phyloP scores from a whole-genome alignment of 2,113 vertebrate species.

The Bombycilla garrulus region DNA sequence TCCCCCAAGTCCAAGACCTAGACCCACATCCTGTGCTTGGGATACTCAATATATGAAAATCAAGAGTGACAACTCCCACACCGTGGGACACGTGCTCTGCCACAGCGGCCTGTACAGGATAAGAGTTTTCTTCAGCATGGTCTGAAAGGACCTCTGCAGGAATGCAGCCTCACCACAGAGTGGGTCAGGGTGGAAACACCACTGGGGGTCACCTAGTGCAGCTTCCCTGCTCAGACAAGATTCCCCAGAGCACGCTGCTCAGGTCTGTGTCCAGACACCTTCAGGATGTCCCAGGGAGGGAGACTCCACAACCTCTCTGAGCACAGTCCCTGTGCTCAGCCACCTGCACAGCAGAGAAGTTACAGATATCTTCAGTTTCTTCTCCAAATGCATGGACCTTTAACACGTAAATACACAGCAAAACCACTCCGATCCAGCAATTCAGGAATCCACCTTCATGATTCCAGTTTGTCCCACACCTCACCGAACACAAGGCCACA shows the following conservation, averaged over 20 bases:
- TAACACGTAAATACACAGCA: not conserved
- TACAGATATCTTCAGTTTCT: not conserved
- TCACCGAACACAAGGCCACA: not conserved
- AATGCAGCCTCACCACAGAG: not conserved
- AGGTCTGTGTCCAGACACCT: too few species aligned
- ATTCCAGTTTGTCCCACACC: not conserved
- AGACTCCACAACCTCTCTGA: not conserved
- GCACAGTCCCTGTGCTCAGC: not conserved
- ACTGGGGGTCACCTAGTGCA: not conserved
- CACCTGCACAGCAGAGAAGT: not conserved
- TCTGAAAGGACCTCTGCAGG: not conserved
- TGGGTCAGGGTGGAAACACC: not conserved
- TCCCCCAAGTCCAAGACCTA: not conserved
- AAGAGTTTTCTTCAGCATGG: not conserved
- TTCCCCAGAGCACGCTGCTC: not conserved
- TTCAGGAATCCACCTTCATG: not conserved
- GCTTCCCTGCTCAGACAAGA: not conserved
- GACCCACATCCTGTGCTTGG: not conserved
- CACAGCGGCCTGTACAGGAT: not conserved
- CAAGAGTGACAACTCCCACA: not conserved
- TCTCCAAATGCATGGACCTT: not conserved
- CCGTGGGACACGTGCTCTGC: not conserved
- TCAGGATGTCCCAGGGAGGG: not conserved
- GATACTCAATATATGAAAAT: accelerated
- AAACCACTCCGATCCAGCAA: not conserved